These are phyloP conservation scores for Brachycybe producta DNA, from an alignment of 2,888 invertebrate genomes.

Conservation along the genomic window DNA sequence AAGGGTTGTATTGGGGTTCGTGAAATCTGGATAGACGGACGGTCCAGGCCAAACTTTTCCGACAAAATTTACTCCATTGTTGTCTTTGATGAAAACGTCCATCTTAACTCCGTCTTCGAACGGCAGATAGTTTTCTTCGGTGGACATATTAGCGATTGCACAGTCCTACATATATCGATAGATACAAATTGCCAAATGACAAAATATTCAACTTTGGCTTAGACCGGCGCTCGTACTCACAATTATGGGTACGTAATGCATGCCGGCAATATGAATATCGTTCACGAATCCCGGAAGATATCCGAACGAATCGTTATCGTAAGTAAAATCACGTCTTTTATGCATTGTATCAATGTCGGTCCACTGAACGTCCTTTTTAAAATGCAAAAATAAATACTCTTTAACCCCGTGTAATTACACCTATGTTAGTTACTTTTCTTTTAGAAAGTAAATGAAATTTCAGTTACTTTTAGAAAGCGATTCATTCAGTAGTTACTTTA, in stretches of 20 bases:
- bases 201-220: constrained; percentile 16
- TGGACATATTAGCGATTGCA: constrained; percentile 57
- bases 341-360: constrained; percentile 36
- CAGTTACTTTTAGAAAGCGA: no score
- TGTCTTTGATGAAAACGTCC: constrained; percentile 60
- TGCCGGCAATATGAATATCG: constrained; percentile 26
- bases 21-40: constrained; percentile 63
- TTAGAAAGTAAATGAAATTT: no score
- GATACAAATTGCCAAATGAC: not conserved
- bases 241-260: constrained; percentile 26
- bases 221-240: constrained; percentile 18
- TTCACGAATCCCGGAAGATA: constrained; percentile 26
- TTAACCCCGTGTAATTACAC: no score
- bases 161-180: constrained; percentile 42
- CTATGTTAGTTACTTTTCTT: no score
- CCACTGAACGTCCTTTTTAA: constrained; percentile 28
- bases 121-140: constrained; percentile 53
- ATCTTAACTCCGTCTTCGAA: constrained; percentile 58
- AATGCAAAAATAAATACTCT: not conserved
- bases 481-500: no score
- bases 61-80: constrained; percentile 47
- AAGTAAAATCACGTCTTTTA: constrained; percentile 32
- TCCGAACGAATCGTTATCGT: constrained; percentile 24
- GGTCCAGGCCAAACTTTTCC: constrained; percentile 64
- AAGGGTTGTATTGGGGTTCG: constrained; percentile 51